Evolutionary conservation across 2,888 invertebrate species (phyloP).

Genomic region (Caenorhabditis sp.): DNA sequence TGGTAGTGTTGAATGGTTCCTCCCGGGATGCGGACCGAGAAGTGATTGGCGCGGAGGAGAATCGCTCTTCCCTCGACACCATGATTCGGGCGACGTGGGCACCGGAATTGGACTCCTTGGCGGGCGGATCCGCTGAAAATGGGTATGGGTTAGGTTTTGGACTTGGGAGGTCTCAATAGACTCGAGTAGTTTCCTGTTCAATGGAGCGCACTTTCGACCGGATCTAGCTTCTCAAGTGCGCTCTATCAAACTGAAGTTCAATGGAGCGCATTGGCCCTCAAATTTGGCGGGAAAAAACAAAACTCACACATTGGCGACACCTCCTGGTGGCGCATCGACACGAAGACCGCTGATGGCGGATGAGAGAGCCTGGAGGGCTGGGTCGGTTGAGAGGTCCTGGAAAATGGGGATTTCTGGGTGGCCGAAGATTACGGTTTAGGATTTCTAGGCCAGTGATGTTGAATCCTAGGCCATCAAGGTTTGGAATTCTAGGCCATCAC

Average conservation of each 20-base stretch:
- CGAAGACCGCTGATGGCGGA: background rate
- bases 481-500: too few relatives aligned
- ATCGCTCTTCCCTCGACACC: constrained; percentile 98
- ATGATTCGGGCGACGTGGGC: constrained; percentile 95
- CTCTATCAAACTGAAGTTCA: too few relatives aligned
- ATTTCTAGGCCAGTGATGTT: background rate
- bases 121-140: background rate
- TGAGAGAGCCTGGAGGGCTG: background rate
- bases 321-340: too few relatives aligned
- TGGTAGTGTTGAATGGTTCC: constrained; percentile 99
- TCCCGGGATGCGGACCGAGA: constrained; percentile 97
- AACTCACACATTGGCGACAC: background rate
- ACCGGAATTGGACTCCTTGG: constrained; percentile 88
- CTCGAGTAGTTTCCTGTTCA: too few relatives aligned
- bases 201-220: too few relatives aligned
- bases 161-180: background rate
- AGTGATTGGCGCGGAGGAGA: constrained; percentile 97
- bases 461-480: too few relatives aligned
- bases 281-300: too few relatives aligned
- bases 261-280: too few relatives aligned
- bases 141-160: background rate
- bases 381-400: background rate
- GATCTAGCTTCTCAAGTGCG: too few relatives aligned
- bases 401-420: background rate
- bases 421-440: background rate